Conservation (phyloP, 2,797 vertebrate genomes). For the Phyllotis vaccarum region DNA sequence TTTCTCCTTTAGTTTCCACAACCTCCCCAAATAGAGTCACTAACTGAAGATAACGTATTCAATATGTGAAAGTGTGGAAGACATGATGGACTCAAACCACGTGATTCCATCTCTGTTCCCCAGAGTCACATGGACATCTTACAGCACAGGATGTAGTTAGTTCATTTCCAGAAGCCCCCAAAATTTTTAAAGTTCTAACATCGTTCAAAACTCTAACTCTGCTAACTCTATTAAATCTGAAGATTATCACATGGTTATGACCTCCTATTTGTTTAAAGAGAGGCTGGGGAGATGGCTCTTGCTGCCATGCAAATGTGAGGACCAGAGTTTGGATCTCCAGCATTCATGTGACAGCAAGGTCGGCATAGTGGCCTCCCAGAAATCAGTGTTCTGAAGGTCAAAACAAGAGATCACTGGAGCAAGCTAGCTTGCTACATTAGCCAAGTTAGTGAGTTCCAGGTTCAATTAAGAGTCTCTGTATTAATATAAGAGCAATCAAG, state of each 20-base stretch:
- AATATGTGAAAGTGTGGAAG: neutral
- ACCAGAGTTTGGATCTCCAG: neutral
- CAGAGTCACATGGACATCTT: neutral
- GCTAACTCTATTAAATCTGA: neutral
- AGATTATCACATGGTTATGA: neutral
- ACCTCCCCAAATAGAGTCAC: neutral
- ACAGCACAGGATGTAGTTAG: neutral
- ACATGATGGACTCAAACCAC: neutral
- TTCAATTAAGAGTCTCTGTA: neutral
- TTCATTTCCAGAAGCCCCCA: no score
- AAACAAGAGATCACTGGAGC: neutral
- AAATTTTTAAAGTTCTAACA: neutral
- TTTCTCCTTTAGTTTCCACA: neutral
- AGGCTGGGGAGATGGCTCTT: neutral
- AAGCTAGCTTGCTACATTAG: neutral
- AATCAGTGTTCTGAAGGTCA: neutral
- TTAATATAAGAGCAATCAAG: neutral
- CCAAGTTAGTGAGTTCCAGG: neutral
- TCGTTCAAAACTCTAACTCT: neutral
- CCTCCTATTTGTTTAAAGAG: neutral
- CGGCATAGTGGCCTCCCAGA: no score
- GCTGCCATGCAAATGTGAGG: neutral
- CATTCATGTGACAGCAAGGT: neutral
- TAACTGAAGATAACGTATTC: no score
- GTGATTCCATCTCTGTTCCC: neutral